These are phyloP conservation scores for Calephelis virginiensis DNA, from an alignment of 1,140 invertebrate species.

Conservation along the genomic window DNA sequence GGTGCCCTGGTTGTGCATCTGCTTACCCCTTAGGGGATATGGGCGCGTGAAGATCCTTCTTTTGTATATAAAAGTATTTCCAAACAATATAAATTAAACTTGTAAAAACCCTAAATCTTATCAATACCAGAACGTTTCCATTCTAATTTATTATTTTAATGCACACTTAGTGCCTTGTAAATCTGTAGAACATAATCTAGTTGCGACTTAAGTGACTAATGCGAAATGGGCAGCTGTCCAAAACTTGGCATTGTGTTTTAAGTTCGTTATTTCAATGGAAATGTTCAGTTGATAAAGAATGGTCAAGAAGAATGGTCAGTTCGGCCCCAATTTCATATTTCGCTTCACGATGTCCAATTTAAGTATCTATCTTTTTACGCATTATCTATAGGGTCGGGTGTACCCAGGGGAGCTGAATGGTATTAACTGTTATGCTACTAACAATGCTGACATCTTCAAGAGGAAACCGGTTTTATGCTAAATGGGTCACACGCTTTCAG, in stretches of 20 bases:
- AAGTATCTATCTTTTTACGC: slow-evolving; percentile 69
- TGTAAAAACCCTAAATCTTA: background rate
- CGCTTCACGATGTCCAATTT: slow-evolving; percentile 52
- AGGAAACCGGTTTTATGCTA: slow-evolving; percentile 72
- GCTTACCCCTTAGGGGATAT: too few species aligned
- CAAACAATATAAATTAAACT: too few species aligned
- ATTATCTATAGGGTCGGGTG: slow-evolving; percentile 63
- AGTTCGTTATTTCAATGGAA: slow-evolving; percentile 46
- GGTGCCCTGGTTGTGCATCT: too few species aligned
- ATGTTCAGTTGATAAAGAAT: slow-evolving; percentile 58
- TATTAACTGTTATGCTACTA: slow-evolving; percentile 66
- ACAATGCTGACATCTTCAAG: slow-evolving; percentile 71
- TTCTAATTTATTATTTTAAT: slow-evolving; percentile 3
- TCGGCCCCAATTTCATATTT: slow-evolving; percentile 67
- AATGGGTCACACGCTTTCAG: slow-evolving; percentile 76
- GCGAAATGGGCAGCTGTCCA: slow-evolving; percentile 28
- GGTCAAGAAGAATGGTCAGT: slow-evolving; percentile 71
- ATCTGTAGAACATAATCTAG: slow-evolving; percentile 10
- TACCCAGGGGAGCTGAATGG: slow-evolving; percentile 64
- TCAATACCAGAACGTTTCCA: background rate
- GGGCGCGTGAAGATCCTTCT: too few species aligned
- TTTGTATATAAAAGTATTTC: too few species aligned
- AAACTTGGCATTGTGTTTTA: slow-evolving; percentile 49
- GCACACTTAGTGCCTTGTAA: background rate
- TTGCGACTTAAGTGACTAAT: slow-evolving; percentile 18